Conservation (phyloP, 2,888 invertebrate genomes). For the Tipula unca region DNA sequence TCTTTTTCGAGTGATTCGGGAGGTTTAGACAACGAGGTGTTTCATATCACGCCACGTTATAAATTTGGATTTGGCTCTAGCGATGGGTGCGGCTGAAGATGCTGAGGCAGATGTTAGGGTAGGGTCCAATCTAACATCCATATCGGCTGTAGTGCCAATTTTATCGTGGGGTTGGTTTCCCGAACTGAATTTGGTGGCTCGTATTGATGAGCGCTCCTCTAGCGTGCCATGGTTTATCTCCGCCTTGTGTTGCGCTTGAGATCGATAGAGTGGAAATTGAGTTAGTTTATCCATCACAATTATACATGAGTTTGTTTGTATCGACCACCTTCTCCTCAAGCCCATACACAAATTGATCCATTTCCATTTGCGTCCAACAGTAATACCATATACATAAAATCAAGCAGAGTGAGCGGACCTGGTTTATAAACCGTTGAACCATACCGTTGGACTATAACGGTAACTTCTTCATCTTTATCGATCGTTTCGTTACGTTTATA, state of each 20-base stretch:
- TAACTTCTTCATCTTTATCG: no score
- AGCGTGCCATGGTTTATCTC: conserved; percentile 97
- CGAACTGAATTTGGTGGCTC: conserved; percentile 96
- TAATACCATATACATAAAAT: conserved; percentile 90
- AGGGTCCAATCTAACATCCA: conserved; percentile 83
- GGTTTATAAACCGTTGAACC: conserved; percentile 96
- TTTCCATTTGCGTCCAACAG: conserved; percentile 85
- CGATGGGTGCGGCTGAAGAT: conserved; percentile 81
- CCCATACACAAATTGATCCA: conserved; percentile 96
- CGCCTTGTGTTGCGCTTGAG: conserved; percentile 95
- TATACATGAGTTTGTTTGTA: conserved; percentile 96
- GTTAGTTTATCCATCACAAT: conserved; percentile 99
- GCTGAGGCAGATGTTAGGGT: conserved; percentile 92
- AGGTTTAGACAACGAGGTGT: conserved; percentile 88
- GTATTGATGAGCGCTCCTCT: conserved; percentile 96
- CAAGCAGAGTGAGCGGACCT: conserved; percentile 81
- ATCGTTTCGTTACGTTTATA: no score
- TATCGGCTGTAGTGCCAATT: conserved; percentile 86
- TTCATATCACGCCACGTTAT: conserved; percentile 99
- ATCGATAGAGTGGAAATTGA: conserved; percentile 98
- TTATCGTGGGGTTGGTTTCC: conserved; percentile 90
- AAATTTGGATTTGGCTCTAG: conserved; percentile 87
- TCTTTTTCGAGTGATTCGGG: conserved; percentile 84
- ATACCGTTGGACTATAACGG: no score
- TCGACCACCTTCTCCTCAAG: conserved; percentile 91